Conservation (phyloP, 1,140 invertebrate species). For the Meloidogyne chitwoodi region DNA sequence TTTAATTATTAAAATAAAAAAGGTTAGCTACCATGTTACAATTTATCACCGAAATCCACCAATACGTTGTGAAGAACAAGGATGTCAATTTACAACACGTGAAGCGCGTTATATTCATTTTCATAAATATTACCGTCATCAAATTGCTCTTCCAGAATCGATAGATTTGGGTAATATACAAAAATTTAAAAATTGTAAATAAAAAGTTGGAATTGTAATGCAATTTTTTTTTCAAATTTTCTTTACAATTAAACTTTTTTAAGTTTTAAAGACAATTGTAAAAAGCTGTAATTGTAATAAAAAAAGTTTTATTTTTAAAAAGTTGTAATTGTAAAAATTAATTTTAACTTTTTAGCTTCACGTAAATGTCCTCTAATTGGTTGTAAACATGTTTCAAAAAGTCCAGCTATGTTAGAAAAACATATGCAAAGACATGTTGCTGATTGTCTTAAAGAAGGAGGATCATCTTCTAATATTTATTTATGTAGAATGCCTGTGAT, state of each 20-base stretch:
- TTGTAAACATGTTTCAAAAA: constrained; percentile 56
- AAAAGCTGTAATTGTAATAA: background rate
- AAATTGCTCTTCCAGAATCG: constrained; percentile 51
- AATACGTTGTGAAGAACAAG: constrained; percentile 50
- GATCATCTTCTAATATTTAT: constrained; percentile 2
- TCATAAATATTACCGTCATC: constrained; percentile 59
- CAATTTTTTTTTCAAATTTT: no score
- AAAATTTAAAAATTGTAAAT: background rate
- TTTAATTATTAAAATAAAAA: background rate
- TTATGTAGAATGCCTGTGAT: constrained; percentile 12
- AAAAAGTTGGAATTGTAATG: background rate
- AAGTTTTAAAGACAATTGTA: background rate
- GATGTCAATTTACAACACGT: constrained; percentile 53
- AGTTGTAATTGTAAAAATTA: background rate
- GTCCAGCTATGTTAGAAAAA: constrained; percentile 58
- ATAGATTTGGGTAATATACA: constrained; percentile 51
- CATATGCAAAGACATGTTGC: constrained; percentile 50
- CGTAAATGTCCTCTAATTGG: constrained; percentile 55
- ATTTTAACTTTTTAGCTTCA: constrained; percentile 38
- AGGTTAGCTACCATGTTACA: constrained; percentile 50
- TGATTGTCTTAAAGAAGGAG: constrained; percentile 45
- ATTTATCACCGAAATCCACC: constrained; percentile 60
- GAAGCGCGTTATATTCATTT: constrained; percentile 59
- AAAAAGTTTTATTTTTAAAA: background rate
- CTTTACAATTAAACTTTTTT: no score